phyloP scores from a whole-genome alignment of 2,113 vertebrate genomes.

The Taurulus bubalis region DNA sequence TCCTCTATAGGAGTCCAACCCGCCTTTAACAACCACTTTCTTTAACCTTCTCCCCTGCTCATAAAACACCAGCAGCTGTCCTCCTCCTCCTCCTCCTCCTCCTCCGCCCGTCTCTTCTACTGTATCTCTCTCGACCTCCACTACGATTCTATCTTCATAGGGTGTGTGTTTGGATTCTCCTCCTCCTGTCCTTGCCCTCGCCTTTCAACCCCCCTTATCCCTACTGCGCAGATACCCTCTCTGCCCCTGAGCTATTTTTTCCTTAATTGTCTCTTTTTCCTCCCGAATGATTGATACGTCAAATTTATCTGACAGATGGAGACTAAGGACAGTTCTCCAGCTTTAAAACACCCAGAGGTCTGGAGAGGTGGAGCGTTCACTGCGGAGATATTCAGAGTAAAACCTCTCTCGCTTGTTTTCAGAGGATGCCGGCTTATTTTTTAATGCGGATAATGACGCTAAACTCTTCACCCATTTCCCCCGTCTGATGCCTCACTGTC shows the following conservation, averaged over 20 bases:
- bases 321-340: conserved; percentile 26
- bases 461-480: not conserved
- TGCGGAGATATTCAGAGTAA: conserved; percentile 11
- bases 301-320: conserved; percentile 55
- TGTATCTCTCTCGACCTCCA: conserved; percentile 64
- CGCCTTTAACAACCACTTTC: conserved; percentile 71
- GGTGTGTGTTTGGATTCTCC: conserved; percentile 56
- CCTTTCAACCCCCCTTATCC: conserved; percentile 11
- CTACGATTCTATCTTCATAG: conserved; percentile 59
- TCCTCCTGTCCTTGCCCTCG: conserved; percentile 57
- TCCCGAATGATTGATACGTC: conserved; percentile 64
- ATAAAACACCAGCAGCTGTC: conserved; percentile 69
- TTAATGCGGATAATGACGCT: not conserved
- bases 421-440: not conserved
- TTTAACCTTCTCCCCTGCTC: conserved; percentile 75
- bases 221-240: conserved; percentile 33
- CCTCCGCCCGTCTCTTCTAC: conserved; percentile 17
- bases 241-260: conserved; percentile 49
- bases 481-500: not conserved
- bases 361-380: conserved; percentile 31
- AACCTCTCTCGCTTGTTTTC: not conserved
- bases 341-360: conserved; percentile 25
- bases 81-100: conserved; percentile 25
- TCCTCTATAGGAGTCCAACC: conserved; percentile 56
- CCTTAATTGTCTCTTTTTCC: conserved; percentile 62